Conservation (phyloP, 2,113 vertebrate genomes). For the Erpornis zantholeuca region DNA sequence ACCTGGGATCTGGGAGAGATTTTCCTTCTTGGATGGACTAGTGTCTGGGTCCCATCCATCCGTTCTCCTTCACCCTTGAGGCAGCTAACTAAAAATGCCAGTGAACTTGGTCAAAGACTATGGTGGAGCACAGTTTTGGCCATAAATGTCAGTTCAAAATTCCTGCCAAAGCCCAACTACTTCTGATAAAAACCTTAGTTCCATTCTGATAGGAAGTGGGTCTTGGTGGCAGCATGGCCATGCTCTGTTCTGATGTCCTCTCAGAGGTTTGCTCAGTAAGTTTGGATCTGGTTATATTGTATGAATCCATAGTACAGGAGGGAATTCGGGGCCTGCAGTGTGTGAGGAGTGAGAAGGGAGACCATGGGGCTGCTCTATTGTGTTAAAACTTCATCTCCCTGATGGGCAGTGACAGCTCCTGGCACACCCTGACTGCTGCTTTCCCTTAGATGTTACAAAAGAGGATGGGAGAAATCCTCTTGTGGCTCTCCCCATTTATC, state of each 20-base stretch:
- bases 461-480: neutral
- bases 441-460: neutral
- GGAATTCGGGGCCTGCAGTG: neutral
- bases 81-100: neutral
- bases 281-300: neutral
- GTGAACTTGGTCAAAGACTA: neutral
- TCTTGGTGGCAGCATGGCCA: neutral
- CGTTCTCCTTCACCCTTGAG: neutral
- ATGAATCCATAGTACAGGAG: neutral
- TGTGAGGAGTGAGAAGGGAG: neutral
- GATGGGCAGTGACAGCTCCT: neutral
- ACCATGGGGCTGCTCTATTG: fast-evolving
- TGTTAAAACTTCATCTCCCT: neutral
- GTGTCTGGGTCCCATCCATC: neutral
- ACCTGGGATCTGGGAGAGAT: neutral
- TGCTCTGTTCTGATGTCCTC: neutral
- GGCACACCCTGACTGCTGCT: neutral
- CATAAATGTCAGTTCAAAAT: neutral
- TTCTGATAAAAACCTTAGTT: neutral
- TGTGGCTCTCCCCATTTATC: neutral
- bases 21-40: neutral
- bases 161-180: neutral
- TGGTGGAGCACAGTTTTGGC: fast-evolving
- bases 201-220: neutral
- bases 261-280: neutral